Conservation (phyloP, 2,888 invertebrate species). For the Teinopalpus imperialis region DNA sequence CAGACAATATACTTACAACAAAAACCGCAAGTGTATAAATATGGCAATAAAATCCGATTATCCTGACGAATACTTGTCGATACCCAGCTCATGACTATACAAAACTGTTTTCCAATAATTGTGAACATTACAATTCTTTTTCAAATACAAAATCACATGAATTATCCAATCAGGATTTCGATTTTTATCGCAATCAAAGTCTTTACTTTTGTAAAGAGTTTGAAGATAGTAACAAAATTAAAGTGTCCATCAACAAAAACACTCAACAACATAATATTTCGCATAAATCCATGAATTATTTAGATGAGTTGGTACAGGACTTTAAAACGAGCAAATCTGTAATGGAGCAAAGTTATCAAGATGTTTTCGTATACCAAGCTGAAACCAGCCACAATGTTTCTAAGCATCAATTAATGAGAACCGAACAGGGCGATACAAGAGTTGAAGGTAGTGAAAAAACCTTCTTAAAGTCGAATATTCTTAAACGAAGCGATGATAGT, state of each 20-base stretch:
- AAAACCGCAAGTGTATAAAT: no score
- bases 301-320: not conserved
- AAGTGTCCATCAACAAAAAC: not conserved
- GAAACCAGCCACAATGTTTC: conserved; percentile 27
- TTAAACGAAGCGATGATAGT: not conserved
- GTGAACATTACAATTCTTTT: no score
- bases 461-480: not conserved
- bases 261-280: not conserved
- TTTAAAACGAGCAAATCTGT: no score
- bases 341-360: conserved; percentile 27
- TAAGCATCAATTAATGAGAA: conserved; percentile 16
- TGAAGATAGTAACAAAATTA: not conserved
- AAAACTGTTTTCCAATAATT: no score
- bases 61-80: no score
- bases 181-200: no score
- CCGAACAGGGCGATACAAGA: conserved; percentile 7
- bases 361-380: conserved; percentile 41
- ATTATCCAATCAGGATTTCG: no score
- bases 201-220: not conserved
- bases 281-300: conserved; percentile 3
- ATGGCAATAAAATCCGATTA: no score
- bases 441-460: conserved; percentile 1
- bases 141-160: no score
- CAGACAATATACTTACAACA: conserved; percentile 22
- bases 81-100: no score